Evolutionary conservation across 1,140 invertebrate genomes (phyloP).

Genomic region (Euura saliciscinereae): DNA sequence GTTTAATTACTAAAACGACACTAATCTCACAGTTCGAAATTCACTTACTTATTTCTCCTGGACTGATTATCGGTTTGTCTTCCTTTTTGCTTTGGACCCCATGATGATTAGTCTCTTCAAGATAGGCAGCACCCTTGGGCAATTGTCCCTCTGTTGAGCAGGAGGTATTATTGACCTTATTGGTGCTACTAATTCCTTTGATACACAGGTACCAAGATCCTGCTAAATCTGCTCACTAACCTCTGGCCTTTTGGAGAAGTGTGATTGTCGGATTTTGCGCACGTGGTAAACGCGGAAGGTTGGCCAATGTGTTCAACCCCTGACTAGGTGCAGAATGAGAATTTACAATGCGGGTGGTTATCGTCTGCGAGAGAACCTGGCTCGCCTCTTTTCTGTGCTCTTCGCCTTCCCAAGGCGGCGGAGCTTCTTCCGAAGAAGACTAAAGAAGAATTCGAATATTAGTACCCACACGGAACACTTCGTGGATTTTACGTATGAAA

Average conservation of each 20-base stretch:
- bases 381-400: conserved; percentile 39
- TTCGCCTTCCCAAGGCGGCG: conserved; percentile 53
- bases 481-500: too few relatives aligned
- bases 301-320: conserved; percentile 64
- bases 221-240: conserved; percentile 57
- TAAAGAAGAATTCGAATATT: conserved; percentile 8
- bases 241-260: conserved; percentile 86
- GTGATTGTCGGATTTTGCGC: conserved; percentile 90
- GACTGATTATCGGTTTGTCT: conserved; percentile 64
- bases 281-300: conserved; percentile 67
- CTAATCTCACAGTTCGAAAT: background rate
- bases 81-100: conserved; percentile 55
- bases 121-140: conserved; percentile 76
- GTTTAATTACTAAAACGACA: too few relatives aligned
- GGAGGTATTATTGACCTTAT: background rate
- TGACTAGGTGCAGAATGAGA: conserved; percentile 69
- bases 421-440: conserved; percentile 26
- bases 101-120: conserved; percentile 66
- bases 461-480: too few relatives aligned
- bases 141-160: conserved; percentile 81
- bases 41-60: conserved; percentile 67
- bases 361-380: conserved; percentile 48
- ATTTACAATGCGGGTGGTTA: conserved; percentile 64
- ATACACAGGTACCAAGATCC: conserved; percentile 15
- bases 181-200: background rate